phyloP scores from a whole-genome alignment of 2,113 vertebrate species.

The Oncorhynchus keta region DNA sequence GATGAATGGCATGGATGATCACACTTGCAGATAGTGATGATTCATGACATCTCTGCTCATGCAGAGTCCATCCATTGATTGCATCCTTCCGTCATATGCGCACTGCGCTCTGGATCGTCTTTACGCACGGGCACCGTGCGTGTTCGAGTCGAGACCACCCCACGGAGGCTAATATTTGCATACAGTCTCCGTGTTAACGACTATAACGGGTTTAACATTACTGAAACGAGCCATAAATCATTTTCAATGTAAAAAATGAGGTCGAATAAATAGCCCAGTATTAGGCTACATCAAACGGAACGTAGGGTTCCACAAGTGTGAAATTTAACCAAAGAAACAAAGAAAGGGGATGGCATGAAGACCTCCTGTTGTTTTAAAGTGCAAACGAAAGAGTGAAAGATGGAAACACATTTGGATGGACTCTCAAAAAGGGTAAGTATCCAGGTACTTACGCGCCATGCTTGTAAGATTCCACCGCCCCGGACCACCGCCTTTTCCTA shows the following conservation, averaged over 20 bases:
- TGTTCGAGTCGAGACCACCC: background rate
- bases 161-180: background rate
- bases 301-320: background rate
- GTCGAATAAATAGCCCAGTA: background rate
- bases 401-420: background rate
- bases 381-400: background rate
- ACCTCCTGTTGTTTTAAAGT: background rate
- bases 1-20: background rate
- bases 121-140: background rate
- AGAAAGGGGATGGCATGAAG: background rate
- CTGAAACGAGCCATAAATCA: background rate
- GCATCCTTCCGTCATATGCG: background rate
- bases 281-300: background rate
- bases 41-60: background rate
- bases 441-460: conserved; percentile 75
- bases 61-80: background rate
- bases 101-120: background rate
- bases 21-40: background rate
- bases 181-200: background rate
- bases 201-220: background rate
- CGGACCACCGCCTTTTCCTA: conserved; percentile 79
- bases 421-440: background rate
- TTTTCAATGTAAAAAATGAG: background rate
- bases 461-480: conserved; percentile 73
- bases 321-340: background rate